Base-by-base conservation (phyloP, 1,140 invertebrate genomes). In the Eumeta japonica region DNA sequence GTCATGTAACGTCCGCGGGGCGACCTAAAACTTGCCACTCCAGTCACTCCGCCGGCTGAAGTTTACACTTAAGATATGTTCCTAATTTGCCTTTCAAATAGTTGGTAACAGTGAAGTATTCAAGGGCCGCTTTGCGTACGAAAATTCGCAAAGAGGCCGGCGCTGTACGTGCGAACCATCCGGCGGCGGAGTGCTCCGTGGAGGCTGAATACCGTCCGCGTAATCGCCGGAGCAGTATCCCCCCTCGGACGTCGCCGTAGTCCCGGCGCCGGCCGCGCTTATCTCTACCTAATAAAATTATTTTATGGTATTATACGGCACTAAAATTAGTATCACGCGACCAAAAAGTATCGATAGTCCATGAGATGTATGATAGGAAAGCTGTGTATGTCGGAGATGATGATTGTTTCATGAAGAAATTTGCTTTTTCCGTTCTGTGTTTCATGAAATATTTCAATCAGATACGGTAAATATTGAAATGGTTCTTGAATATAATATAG, bases 81-180 rank as follows among this genome's bases (percentile, higher is more conserved):
- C 56, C 58, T 61, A 59, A 66, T 73, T 67, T 66, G 62, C 64
- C 55, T 68, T 70, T 66, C 59, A 68, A 63, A 68, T 65, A 66
- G 58, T 67, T 66, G 35, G 51, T 54, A 68, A 65, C 55, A 62
- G 30, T 40, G 50, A 59, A 61, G 54, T 72, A 58, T 60, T 57
- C 46, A 38, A 37, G 50, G 54, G 45, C 45, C 51, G 50, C 50
- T 64, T 62, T 60, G 60, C 58, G 46, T 57, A 46, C 37, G 53
- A 63, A 62, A 65, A 67, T 59, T 54, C 55, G 47, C 52, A 58
- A 62, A 64, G 58, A 63, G 62, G 52, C 57, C 58, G 66, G 55
- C 55, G 55, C 60, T n/a, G n/a, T 64, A 66, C 59, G 62, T 65
- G 56, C 55, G 58, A 66, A 70, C 66, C 71, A 66, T 71, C 54